Evolutionary conservation across 1,140 invertebrate genomes (phyloP).

Genomic region (Oryctes rhinoceros): DNA sequence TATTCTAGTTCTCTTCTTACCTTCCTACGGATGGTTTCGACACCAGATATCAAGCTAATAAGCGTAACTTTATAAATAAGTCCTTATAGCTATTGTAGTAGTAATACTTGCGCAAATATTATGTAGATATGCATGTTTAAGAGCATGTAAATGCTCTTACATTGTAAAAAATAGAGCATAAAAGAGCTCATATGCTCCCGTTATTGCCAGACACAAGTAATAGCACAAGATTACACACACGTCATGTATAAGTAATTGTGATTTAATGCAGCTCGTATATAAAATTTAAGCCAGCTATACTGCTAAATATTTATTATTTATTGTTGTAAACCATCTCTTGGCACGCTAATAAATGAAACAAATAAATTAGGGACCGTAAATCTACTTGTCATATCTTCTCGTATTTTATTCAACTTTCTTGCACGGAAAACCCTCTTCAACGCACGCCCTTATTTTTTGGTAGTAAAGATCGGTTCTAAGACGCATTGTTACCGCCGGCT

Average conservation of each 20-base stretch:
- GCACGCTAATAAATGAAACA: slow-evolving; percentile 17
- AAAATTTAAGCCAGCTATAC: background rate
- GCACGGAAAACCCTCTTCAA: background rate
- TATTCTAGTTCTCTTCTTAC: too few relatives aligned
- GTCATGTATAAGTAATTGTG: slow-evolving; percentile 11
- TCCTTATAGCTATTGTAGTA: background rate
- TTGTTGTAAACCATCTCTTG: background rate
- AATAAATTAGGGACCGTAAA: slow-evolving; percentile 1
- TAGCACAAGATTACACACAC: background rate
- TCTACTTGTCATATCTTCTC: background rate
- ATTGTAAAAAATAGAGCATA: background rate
- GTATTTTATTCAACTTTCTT: background rate
- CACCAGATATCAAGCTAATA: too few relatives aligned
- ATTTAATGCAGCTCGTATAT: background rate
- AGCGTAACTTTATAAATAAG: too few relatives aligned
- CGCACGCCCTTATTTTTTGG: background rate
- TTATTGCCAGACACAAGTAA: slow-evolving; percentile 1
- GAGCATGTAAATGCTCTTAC: background rate
- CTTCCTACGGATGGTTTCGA: too few relatives aligned
- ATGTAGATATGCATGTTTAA: background rate
- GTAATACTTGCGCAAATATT: background rate
- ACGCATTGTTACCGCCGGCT: background rate
- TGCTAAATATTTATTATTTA: slow-evolving; percentile 21
- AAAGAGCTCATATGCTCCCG: background rate
- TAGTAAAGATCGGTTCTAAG: background rate